Evolutionary conservation across 2,797 vertebrate genomes (phyloP), one percentile per base, ranked within the genome.

Genomic region (Falco naumanni): DNA sequence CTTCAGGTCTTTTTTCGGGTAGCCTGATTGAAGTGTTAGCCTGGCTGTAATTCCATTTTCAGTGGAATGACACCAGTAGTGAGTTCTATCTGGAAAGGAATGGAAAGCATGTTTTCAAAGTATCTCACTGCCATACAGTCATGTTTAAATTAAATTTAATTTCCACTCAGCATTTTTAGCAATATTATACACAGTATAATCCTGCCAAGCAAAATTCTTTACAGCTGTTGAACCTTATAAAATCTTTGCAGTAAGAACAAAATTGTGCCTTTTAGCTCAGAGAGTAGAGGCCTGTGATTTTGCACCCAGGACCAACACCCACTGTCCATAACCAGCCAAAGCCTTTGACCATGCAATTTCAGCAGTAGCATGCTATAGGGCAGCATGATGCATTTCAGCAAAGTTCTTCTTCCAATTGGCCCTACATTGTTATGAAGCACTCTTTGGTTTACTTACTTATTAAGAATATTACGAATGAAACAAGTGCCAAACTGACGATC

Each of bases 401-500:
- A 81, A 87, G 25, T 45, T 80, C 18, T 76, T 84, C 39, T 75
- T 72, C 59, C 47, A 34, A 5, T 2, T 69, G 4, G 6, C 24
- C n/a, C 15, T 33, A 28, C 6, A 7, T 84, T 90, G 79, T 84
- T 51, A 87, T 83, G 33, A 89, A 66, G 2, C 29, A 41, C 33
- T 24, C 2, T 75, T 56, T 75, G 28, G 9, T 84, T 83, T 96
- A 98, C 98, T 98, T 95, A 98, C 98, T 89, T 93, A 97, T 96
- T 84, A 98, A 94, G 83, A 97, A 97, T 89, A 98, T 96, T 92
- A 98, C 97, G 8, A 98, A 98, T 53, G 97, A 98, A 86, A 98
- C 97, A 90, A 98, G 96, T 3, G 72, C 95, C 96, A 98, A 94
- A 72, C 96, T 98, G 95, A 98, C 1, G 13, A 97, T 90, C 95